phyloP scores from a whole-genome alignment of 2,113 vertebrate genomes.

The Pteronura brasiliensis region DNA sequence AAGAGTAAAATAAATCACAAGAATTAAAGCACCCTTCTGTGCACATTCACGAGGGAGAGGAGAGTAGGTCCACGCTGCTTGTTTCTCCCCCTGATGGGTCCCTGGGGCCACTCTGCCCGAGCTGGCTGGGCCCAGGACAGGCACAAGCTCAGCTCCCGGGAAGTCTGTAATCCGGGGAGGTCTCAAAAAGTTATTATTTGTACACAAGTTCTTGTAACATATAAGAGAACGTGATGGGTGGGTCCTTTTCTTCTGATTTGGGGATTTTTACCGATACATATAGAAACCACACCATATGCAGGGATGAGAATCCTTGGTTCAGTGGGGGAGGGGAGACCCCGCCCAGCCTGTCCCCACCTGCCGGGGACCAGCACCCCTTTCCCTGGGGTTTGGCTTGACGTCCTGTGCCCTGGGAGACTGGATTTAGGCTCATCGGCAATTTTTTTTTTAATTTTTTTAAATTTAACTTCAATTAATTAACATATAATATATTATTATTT shows the following conservation, averaged over 20 bases:
- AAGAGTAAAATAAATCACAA: neutral
- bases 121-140: neutral
- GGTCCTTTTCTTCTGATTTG: neutral
- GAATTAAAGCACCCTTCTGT: neutral
- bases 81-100: neutral
- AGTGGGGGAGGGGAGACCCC: neutral
- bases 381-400: neutral
- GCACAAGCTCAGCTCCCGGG: neutral
- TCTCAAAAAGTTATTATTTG: fast-evolving
- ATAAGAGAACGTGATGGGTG: neutral
- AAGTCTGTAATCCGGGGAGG: neutral
- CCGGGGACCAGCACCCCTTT: neutral
- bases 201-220: neutral
- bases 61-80: fast-evolving
- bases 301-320: neutral
- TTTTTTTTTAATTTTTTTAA: neutral
- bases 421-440: neutral
- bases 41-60: neutral
- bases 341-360: no score
- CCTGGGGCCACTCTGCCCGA: neutral
- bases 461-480: neutral
- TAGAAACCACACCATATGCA: neutral
- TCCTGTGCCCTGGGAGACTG: fast-evolving
- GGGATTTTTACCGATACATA: neutral
- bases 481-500: neutral